phyloP scores from a whole-genome alignment of 2,888 invertebrate species.

The Selenia dentaria region DNA sequence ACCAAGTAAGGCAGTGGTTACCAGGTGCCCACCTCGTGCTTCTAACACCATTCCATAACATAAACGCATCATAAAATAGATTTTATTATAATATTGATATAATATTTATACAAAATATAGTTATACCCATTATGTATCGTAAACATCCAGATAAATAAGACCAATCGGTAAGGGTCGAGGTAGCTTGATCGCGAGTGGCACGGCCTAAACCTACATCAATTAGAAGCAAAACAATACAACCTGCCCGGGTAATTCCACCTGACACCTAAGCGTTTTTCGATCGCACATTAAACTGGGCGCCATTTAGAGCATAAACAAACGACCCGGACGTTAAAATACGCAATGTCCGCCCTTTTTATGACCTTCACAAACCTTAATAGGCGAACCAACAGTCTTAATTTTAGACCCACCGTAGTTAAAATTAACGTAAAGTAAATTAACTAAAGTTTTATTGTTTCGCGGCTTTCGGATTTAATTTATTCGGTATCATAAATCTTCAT shows the following conservation, averaged over 20 bases:
- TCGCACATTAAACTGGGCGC: constrained; percentile 45
- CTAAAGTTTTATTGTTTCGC: constrained; percentile 22
- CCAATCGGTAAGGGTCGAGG: constrained; percentile 19
- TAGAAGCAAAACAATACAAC: constrained; percentile 46
- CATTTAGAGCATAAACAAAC: constrained; percentile 50
- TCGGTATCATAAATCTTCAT: constrained; percentile 13
- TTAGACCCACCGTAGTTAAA: constrained; percentile 21
- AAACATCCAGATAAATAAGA: constrained; percentile 26
- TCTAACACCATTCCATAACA: too few species aligned
- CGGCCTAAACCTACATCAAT: constrained; percentile 44
- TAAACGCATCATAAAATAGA: too few species aligned
- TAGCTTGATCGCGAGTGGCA: constrained; percentile 22
- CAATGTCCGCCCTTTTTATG: constrained; percentile 44
- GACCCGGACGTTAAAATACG: constrained; percentile 39
- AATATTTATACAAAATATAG: too few species aligned
- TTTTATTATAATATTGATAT: too few species aligned
- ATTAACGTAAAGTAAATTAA: constrained; percentile 23
- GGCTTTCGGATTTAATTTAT: constrained; percentile 21
- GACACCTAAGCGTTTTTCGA: constrained; percentile 58
- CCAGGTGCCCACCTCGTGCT: too few species aligned
- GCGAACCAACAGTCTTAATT: constrained; percentile 29
- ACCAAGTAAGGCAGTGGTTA: too few species aligned
- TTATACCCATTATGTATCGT: constrained; percentile 3
- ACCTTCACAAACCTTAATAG: constrained; percentile 32
- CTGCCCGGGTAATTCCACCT: constrained; percentile 45